A percentile compares a stretch with the other conserved stretches of the same genome.
Conservation (phyloP, 1,140 invertebrate genomes). For the Anastatus disparis region DNA sequence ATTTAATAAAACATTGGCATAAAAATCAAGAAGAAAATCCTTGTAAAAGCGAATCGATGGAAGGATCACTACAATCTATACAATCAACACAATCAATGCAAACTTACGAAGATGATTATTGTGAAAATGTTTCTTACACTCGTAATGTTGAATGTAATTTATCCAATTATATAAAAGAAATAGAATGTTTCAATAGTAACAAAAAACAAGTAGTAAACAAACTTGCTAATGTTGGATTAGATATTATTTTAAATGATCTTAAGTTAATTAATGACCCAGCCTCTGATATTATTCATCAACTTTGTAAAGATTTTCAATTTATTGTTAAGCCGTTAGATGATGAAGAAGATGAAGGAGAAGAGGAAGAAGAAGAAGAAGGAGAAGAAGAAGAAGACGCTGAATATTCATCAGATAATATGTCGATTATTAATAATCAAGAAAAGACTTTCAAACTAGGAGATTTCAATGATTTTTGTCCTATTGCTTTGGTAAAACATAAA, state of each 20-base stretch:
- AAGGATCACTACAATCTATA: too few relatives aligned
- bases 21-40: too few relatives aligned
- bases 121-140: too few relatives aligned
- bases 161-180: constrained; percentile 26
- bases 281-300: constrained; percentile 41
- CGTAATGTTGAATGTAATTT: too few relatives aligned
- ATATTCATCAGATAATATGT: neutral
- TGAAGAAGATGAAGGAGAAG: constrained; percentile 23
- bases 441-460: constrained; percentile 65
- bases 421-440: constrained; percentile 39
- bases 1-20: constrained; percentile 42
- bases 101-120: too few relatives aligned
- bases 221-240: constrained; percentile 19
- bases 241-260: constrained; percentile 44
- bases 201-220: constrained; percentile 25
- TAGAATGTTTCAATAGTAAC: constrained; percentile 23
- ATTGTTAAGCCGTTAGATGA: neutral
- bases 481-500: constrained; percentile 63
- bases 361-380: neutral
- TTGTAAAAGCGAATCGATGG: too few relatives aligned
- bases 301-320: constrained; percentile 45
- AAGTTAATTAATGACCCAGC: constrained; percentile 13
- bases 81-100: too few relatives aligned
- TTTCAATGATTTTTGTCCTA: constrained; percentile 68
- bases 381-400: neutral